Evolutionary conservation across 2,797 vertebrate genomes (phyloP).

Genomic region (Hapalemur alaotrensis): DNA sequence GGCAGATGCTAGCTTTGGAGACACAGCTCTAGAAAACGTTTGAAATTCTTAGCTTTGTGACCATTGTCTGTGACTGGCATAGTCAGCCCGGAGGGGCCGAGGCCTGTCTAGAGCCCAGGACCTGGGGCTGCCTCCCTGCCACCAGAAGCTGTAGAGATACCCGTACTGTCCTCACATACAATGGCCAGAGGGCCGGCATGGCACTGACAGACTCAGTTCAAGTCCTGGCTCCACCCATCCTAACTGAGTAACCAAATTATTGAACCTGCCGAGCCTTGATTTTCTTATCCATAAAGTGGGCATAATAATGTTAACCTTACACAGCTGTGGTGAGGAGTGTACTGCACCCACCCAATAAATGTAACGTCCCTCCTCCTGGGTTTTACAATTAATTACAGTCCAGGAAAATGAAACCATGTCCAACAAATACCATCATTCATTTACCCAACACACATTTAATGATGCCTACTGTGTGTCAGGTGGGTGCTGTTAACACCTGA

Average conservation of each 20-base stretch:
- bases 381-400: not conserved
- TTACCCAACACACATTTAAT: not conserved
- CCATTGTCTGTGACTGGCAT: not conserved
- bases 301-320: not conserved
- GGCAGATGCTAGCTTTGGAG: not conserved
- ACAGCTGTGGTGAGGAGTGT: not conserved
- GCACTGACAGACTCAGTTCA: not conserved
- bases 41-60: not conserved
- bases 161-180: rapidly evolving
- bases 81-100: not conserved
- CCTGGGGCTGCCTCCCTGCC: not conserved
- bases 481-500: not conserved
- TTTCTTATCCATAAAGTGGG: not conserved
- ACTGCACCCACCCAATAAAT: not conserved
- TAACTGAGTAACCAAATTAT: not conserved
- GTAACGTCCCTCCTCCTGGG: not conserved
- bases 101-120: not conserved
- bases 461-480: not conserved
- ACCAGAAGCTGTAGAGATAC: not conserved
- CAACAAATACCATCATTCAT: not conserved
- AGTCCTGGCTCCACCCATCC: not conserved
- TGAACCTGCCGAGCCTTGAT: not conserved
- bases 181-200: not conserved
- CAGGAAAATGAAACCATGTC: not conserved
- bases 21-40: not conserved